Conservation (phyloP, 1,140 invertebrate species). For the Bicyclus anynana region DNA sequence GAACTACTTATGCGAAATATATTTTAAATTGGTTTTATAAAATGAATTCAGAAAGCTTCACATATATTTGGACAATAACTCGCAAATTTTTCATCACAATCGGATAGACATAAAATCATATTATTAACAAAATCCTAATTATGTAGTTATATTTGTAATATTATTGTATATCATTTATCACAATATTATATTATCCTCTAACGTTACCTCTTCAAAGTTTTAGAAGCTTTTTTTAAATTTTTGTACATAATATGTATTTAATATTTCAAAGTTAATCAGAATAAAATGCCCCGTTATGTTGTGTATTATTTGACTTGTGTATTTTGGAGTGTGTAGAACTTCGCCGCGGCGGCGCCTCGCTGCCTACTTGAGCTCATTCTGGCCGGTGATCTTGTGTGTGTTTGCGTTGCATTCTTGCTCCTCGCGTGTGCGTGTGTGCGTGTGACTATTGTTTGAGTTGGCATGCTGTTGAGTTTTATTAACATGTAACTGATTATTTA, state of each 20-base stretch:
- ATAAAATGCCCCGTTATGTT: constrained; percentile 16
- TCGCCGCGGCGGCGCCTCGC: constrained; percentile 36
- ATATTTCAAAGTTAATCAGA: constrained; percentile 14
- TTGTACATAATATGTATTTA: not conserved
- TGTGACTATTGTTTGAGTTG: constrained; percentile 59
- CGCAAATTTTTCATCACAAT: no score
- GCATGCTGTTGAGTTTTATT: constrained; percentile 39
- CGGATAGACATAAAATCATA: no score
- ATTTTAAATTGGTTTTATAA: no score
- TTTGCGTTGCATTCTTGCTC: constrained; percentile 60
- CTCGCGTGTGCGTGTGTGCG: constrained; percentile 45
- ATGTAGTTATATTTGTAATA: no score
- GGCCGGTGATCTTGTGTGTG: constrained; percentile 73
- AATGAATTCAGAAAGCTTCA: no score
- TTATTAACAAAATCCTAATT: no score
- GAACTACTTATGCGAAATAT: no score
- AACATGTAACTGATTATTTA: constrained; percentile 21
- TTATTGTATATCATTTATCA: no score
- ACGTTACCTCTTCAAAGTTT: no score
- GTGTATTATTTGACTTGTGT: constrained; percentile 48
- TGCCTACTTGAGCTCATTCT: constrained; percentile 56
- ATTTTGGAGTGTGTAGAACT: constrained; percentile 58
- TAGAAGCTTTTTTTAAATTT: no score
- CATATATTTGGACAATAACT: no score
- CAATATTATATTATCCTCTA: no score